phyloP scores from a whole-genome alignment of 2,113 vertebrate genomes.

The Grantiella picta region DNA sequence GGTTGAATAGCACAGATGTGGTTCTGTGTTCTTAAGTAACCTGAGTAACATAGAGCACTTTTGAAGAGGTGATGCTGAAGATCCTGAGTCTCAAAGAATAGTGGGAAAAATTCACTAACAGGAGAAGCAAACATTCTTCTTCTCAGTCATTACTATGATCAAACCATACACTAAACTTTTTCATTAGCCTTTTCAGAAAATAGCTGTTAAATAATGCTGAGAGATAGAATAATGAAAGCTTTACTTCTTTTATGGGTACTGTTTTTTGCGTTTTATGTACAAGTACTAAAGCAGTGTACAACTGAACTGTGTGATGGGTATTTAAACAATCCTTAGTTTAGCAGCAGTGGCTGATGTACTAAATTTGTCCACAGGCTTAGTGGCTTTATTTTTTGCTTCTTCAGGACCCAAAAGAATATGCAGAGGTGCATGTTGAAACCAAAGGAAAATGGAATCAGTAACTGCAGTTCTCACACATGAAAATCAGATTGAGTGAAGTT shows the following conservation, averaged over 20 bases:
- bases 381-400: not conserved
- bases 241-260: not conserved
- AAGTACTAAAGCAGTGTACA: not conserved
- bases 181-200: not conserved
- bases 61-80: not conserved
- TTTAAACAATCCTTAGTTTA: not conserved
- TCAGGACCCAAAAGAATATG: not conserved
- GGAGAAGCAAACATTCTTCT: not conserved
- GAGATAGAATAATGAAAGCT: not conserved
- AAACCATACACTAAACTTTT: not conserved
- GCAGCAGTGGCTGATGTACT: not conserved
- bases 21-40: constrained; percentile 31
- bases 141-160: not conserved
- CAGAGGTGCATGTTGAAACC: not conserved
- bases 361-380: not conserved
- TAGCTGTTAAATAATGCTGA: not conserved
- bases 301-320: not conserved
- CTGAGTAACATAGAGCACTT: not conserved
- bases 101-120: not conserved
- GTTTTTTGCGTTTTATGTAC: not conserved
- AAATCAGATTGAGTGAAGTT: not conserved
- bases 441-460: not conserved
- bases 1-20: constrained; percentile 8
- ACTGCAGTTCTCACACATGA: not conserved
- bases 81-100: not conserved